phyloP scores from a whole-genome alignment of 2,797 vertebrate species.

The Hylomyscus alleni region DNA sequence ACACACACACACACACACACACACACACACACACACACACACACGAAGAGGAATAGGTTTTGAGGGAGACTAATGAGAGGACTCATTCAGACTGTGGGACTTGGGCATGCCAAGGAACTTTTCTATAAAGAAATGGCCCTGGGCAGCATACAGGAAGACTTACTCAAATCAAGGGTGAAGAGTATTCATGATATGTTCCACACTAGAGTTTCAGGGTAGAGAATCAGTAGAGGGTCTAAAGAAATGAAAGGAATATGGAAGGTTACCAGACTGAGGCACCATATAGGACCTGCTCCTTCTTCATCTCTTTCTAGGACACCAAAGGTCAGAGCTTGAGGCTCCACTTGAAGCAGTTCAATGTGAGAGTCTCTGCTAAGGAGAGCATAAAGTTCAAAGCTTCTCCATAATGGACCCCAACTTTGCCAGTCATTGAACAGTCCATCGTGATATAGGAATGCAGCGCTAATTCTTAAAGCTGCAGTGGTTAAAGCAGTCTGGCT shows the following conservation, averaged over 20 bases:
- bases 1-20: neutral
- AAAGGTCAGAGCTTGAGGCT: neutral
- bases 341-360: neutral
- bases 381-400: neutral
- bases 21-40: neutral
- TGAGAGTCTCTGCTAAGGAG: neutral
- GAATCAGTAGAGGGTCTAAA: neutral
- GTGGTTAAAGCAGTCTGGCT: neutral
- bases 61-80: neutral
- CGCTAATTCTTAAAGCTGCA: neutral
- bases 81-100: neutral
- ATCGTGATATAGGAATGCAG: neutral
- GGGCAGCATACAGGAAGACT: neutral
- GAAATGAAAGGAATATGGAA: neutral
- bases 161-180: constrained; percentile 2
- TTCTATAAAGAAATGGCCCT: neutral
- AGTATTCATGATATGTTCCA: neutral
- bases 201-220: neutral
- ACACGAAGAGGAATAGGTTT: neutral
- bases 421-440: neutral
- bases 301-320: neutral
- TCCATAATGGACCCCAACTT: neutral
- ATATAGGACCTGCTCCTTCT: neutral
- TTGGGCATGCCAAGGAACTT: neutral
- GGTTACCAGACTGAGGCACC: neutral